Conservation (phyloP, 64 coral and sea anemone genomes). For the Astreopora myriophthalma region DNA sequence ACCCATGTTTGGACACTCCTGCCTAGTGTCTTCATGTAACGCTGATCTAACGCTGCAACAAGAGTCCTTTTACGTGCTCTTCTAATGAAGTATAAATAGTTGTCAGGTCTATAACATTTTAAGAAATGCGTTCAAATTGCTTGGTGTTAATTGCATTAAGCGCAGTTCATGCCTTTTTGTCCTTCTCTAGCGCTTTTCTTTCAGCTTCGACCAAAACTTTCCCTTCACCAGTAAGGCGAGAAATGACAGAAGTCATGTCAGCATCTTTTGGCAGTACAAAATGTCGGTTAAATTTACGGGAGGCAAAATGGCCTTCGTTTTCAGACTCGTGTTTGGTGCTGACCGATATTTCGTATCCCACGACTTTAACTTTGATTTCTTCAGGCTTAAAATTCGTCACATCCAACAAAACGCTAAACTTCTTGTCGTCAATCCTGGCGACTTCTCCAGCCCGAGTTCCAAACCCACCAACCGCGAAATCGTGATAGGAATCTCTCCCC, state of each 20-base stretch:
- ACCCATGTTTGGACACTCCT: too few species aligned
- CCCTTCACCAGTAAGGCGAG: slow-evolving; percentile 57
- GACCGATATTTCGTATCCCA: slow-evolving; percentile 69
- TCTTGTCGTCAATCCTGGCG: slow-evolving; percentile 83
- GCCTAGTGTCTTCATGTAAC: too few species aligned
- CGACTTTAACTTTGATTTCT: slow-evolving; percentile 85
- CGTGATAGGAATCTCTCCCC: slow-evolving; percentile 98
- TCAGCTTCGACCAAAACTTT: slow-evolving; percentile 71
- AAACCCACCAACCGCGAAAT: slow-evolving; percentile 97
- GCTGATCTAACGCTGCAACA: too few species aligned
- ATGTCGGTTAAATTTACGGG: slow-evolving; percentile 71
- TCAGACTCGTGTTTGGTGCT: slow-evolving; percentile 59
- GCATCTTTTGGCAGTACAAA: slow-evolving; percentile 82
- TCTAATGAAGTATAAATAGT: too few species aligned
- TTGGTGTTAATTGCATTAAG: too few species aligned
- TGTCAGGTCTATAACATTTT: too few species aligned
- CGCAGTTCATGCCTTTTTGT: too few species aligned
- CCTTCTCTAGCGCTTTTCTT: too few species aligned
- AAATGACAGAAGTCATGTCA: slow-evolving; percentile 69
- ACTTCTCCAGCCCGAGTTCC: too few species aligned
- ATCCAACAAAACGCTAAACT: slow-evolving; percentile 73
- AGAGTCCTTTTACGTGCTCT: too few species aligned
- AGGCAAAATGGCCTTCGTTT: slow-evolving; percentile 18
- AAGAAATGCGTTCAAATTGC: too few species aligned
- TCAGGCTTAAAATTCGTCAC: slow-evolving; percentile 65